These are phyloP conservation scores for Sebastes kiyomatsui DNA, from an alignment of 2,797 vertebrate species.

Conservation along the genomic window DNA sequence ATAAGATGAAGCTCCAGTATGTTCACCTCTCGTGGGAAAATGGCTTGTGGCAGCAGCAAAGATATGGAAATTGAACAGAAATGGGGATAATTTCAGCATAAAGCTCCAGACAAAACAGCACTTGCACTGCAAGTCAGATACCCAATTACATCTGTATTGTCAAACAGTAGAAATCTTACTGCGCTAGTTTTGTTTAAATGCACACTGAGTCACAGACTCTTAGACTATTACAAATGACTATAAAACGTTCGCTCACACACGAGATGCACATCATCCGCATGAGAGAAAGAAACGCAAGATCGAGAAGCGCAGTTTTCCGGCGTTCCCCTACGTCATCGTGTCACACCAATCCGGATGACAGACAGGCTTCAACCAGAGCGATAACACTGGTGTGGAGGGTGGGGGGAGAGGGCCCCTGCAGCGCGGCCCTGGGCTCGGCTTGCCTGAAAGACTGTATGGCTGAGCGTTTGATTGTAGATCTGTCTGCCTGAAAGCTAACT, in stretches of 20 bases:
- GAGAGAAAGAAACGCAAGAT: conserved; percentile 3
- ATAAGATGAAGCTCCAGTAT: background rate
- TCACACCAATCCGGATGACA: conserved; percentile 74
- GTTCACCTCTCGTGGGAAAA: conserved; percentile 13
- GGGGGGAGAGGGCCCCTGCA: conserved; percentile 52
- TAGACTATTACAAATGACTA: background rate
- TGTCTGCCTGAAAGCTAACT: conserved; percentile 46
- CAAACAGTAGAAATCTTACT: background rate
- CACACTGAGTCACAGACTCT: background rate
- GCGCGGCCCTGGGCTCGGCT: conserved; percentile 55
- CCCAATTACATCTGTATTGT: background rate
- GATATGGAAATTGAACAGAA: conserved; percentile 1
- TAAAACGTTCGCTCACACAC: background rate
- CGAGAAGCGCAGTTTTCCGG: conserved; percentile 7
- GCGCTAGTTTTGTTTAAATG: background rate
- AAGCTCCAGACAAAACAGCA: conserved; percentile 1
- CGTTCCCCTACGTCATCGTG: conserved; percentile 41
- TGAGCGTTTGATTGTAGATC: conserved; percentile 47
- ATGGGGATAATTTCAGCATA: background rate
- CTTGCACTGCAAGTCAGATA: background rate
- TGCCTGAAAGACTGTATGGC: conserved; percentile 32
- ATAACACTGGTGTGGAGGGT: conserved; percentile 76
- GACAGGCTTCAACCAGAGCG: conserved; percentile 73
- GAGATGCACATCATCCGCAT: conserved; percentile 37
- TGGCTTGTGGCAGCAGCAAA: conserved; percentile 7